Conservation (phyloP, 2,113 vertebrate genomes). For the Gambusia holbrooki region DNA sequence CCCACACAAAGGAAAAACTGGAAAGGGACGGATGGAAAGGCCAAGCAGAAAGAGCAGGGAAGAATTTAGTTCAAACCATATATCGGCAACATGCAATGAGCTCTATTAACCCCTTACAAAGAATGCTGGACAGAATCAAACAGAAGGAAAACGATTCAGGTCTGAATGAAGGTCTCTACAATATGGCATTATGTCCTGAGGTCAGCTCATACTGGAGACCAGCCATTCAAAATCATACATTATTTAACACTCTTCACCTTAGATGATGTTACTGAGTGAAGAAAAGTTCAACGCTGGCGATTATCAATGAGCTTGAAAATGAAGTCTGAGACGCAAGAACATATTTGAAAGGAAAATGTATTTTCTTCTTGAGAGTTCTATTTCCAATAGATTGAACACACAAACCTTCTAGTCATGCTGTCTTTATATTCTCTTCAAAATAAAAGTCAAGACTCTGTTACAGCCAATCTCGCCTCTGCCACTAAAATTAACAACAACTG, state of each 20-base stretch:
- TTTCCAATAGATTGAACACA: too few relatives aligned
- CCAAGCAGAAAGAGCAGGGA: slow-evolving; percentile 19
- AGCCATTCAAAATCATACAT: background rate
- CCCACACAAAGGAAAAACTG: slow-evolving; percentile 34
- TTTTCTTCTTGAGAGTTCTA: too few relatives aligned
- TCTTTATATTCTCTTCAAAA: too few relatives aligned
- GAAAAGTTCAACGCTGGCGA: too few relatives aligned
- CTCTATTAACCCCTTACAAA: background rate
- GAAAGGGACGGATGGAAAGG: slow-evolving; percentile 32
- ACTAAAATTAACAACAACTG: background rate
- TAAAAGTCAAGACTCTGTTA: too few relatives aligned
- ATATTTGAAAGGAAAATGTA: background rate
- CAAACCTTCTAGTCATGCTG: background rate
- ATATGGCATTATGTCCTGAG: background rate
- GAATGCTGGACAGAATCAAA: background rate
- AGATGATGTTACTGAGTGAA: background rate
- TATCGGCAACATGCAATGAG: slow-evolving; percentile 2
- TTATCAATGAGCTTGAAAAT: too few relatives aligned
- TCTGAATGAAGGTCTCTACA: background rate
- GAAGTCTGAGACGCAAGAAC: too few relatives aligned
- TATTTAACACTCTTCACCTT: background rate
- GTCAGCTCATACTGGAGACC: background rate
- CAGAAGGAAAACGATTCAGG: background rate
- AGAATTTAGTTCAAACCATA: slow-evolving; percentile 30
- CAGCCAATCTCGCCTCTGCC: background rate